Percentiles rank a stretch among this genome's conserved stretches.
phyloP scores from a whole-genome alignment of 2,888 invertebrate genomes.

The Danaus chrysippus region DNA sequence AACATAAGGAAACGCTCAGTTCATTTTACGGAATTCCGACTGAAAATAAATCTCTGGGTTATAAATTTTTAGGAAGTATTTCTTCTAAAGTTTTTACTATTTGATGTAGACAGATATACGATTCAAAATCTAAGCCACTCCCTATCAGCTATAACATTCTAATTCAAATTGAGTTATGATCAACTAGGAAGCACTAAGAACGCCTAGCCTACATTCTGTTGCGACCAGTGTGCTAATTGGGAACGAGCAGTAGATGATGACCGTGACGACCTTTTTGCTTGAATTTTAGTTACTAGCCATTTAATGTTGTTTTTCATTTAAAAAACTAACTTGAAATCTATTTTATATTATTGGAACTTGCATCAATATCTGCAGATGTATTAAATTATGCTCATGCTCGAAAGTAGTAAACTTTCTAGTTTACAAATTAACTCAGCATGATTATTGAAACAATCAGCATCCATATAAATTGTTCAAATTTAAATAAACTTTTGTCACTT shows the following conservation, averaged over 20 bases:
- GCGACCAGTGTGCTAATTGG: constrained; percentile 33
- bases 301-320: constrained; percentile 18
- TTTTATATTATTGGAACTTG: too few relatives aligned
- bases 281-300: constrained; percentile 25
- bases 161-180: constrained; percentile 30
- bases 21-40: constrained; percentile 26
- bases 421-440: too few relatives aligned
- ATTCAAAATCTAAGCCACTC: constrained; percentile 20
- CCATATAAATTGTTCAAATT: too few relatives aligned
- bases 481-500: too few relatives aligned
- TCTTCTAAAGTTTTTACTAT: constrained; percentile 17
- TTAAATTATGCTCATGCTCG: too few relatives aligned
- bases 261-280: constrained; percentile 28
- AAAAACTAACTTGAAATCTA: constrained; percentile 2
- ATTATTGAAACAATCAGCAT: too few relatives aligned
- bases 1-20: constrained; percentile 26
- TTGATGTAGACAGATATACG: constrained; percentile 10
- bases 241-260: constrained; percentile 26
- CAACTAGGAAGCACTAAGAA: constrained; percentile 33
- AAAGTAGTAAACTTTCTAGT: too few relatives aligned
- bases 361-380: too few relatives aligned
- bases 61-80: constrained; percentile 33
- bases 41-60: constrained; percentile 25
- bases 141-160: constrained; percentile 22
- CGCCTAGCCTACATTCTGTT: constrained; percentile 32